These are phyloP conservation scores for Metallyticus violacea DNA, from an alignment of 2,888 invertebrate genomes.

Conservation along the genomic window DNA sequence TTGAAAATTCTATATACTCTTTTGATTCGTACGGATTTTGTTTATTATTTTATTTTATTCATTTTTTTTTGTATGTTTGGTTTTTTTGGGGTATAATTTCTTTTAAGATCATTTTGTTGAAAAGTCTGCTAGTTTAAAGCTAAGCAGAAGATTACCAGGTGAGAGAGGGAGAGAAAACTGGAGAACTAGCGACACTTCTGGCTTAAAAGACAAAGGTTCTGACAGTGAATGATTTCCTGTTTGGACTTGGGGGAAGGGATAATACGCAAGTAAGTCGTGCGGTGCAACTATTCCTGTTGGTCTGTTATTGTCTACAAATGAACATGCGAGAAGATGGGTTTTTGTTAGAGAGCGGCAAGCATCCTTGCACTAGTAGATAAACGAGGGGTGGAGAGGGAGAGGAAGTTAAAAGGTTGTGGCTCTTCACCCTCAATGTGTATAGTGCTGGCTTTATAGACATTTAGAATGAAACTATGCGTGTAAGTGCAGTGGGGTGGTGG, in stretches of 20 bases:
- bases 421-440: background rate
- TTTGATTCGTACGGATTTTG: no score
- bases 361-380: background rate
- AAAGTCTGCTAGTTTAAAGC: background rate
- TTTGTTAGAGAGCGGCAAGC: no score
- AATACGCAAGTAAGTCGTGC: background rate
- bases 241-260: background rate
- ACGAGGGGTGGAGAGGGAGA: background rate
- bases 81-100: no score
- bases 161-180: background rate
- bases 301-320: background rate
- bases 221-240: background rate
- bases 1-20: no score
- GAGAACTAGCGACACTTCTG: no score
- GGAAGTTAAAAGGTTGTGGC: background rate
- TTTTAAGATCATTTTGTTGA: no score
- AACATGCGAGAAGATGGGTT: background rate
- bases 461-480: conserved; percentile 16
- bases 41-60: no score
- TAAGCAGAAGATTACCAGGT: no score
- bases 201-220: background rate
- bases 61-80: no score
- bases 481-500: background rate
- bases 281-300: background rate
- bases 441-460: conserved; percentile 6